Evolutionary conservation across 2,888 invertebrate species (phyloP).

Genomic region (Nineta flava): DNA sequence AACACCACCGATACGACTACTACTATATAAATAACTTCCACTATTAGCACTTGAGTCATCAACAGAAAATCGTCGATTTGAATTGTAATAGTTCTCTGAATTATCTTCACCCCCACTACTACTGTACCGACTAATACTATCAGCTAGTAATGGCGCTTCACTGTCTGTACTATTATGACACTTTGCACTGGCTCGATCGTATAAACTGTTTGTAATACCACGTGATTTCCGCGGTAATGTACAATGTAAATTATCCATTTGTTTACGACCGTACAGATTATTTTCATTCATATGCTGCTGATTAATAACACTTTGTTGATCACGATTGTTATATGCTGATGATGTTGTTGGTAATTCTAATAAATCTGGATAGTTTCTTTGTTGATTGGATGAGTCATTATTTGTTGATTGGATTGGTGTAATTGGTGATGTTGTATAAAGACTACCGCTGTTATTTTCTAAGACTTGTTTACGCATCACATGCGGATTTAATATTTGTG

Average conservation of each 20-base stretch:
- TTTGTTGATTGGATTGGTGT: slow-evolving; percentile 7
- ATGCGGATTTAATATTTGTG: slow-evolving; percentile 17
- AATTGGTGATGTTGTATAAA: slow-evolving; percentile 20
- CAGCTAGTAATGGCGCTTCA: slow-evolving; percentile 53
- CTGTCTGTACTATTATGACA: slow-evolving; percentile 39
- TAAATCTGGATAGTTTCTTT: slow-evolving; percentile 39
- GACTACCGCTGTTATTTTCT: slow-evolving; percentile 16
- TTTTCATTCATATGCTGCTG: slow-evolving; percentile 13
- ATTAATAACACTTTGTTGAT: background rate
- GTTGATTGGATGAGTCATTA: slow-evolving; percentile 28
- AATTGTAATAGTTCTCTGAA: slow-evolving; percentile 28
- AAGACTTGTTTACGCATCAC: slow-evolving; percentile 20
- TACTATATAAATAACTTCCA: slow-evolving; percentile 16
- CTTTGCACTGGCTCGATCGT: slow-evolving; percentile 17
- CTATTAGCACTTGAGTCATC: slow-evolving; percentile 24
- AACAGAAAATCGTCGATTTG: slow-evolving; percentile 31
- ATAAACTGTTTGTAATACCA: slow-evolving; percentile 14
- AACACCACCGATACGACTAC: background rate
- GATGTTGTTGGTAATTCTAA: slow-evolving; percentile 30
- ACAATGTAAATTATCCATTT: slow-evolving; percentile 37
- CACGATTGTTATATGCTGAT: slow-evolving; percentile 5
- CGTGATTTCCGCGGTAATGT: slow-evolving; percentile 40
- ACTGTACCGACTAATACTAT: slow-evolving; percentile 42
- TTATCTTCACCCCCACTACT: slow-evolving; percentile 54
- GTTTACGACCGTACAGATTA: slow-evolving; percentile 17